Evolutionary conservation across 2,888 invertebrate species (phyloP).

Genomic region (Coleophora deauratella): DNA sequence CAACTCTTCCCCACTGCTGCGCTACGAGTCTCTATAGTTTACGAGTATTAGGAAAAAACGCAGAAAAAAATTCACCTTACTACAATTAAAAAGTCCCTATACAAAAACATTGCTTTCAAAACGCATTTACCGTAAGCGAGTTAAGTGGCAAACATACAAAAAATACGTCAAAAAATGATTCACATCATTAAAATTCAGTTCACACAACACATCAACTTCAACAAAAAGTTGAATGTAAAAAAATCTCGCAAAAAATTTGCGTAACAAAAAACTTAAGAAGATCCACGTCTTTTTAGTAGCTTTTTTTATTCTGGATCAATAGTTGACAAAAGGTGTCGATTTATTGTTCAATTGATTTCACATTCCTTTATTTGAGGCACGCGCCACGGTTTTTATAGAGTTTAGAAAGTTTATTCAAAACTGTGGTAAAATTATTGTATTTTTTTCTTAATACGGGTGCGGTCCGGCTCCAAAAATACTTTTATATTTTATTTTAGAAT

Average conservation of each 20-base stretch:
- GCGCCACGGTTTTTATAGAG: background rate
- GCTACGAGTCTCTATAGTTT: too few relatives aligned
- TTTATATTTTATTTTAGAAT: too few relatives aligned
- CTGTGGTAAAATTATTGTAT: too few relatives aligned
- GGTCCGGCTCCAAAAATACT: too few relatives aligned
- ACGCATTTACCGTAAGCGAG: conserved; percentile 39
- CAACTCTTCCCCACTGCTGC: too few relatives aligned
- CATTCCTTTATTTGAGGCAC: conserved; percentile 5
- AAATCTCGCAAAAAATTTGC: conserved; percentile 19
- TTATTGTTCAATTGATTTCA: conserved; percentile 1
- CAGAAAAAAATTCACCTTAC: too few relatives aligned
- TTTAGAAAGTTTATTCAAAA: too few relatives aligned
- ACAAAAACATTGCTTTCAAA: conserved; percentile 38
- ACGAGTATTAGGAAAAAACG: too few relatives aligned
- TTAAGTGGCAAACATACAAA: conserved; percentile 39
- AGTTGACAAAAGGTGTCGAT: conserved; percentile 14
- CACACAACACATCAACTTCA: conserved; percentile 37
- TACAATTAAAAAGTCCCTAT: conserved; percentile 32
- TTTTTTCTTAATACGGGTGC: too few relatives aligned
- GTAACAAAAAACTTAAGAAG: conserved; percentile 11
- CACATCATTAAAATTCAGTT: conserved; percentile 38
- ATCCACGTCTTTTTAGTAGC: conserved; percentile 6
- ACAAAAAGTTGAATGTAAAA: conserved; percentile 23
- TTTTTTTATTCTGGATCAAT: conserved; percentile 11
- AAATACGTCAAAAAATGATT: conserved; percentile 29